Base-by-base conservation (phyloP, 2,797 vertebrate species). In the Lacerta viridis region DNA sequence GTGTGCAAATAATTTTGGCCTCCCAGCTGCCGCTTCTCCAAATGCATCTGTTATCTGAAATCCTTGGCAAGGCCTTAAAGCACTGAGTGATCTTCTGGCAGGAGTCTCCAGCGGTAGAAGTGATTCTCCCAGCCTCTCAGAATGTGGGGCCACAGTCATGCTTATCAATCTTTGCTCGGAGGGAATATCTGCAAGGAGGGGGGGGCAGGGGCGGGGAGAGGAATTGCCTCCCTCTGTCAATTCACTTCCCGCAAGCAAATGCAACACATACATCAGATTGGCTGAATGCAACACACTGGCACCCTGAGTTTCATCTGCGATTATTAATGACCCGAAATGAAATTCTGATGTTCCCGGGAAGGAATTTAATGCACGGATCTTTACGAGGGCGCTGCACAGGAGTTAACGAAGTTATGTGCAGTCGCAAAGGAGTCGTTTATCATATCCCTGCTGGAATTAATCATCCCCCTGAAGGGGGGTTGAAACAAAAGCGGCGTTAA, bases 251-350 rank as follows among this genome's bases (percentile, higher is more conserved):
- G 87, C 85, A 90, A 91, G 69, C 92, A 80, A 91, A 92, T 91
- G 77, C 33, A 64, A 89, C 90, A 90, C 89, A 91, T 84, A 91
- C 87, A 91, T 87, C 39, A 88, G 59, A 79, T 87, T 90, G 84
- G 41, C 78, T 90, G 91, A 82, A 82, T 69, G 55, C 77, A 87
- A n/a, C n/a, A 69, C 89, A 85, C 94, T 94, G 78, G 94, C 92
- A 94, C 89, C 87, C 95, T 91, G 80, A 61, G 59, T 93, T 93
- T 83, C 74, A 80, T 71, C 78, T 27, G 78, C 92, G 86, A 92
- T 87, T 95, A 92, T 93, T 96, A 93, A 93, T 93, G 92, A 84
- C 85, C 89, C 88, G 50, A 91, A 92, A 93, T 84, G 89, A 94
- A 93, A 90, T 74, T 91, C 80, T 92, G 92, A 95, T 91, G 92